Evolutionary conservation across 1,140 invertebrate genomes (phyloP), one percentile per base, ranked within the genome.

Genomic region (Musca domestica): DNA sequence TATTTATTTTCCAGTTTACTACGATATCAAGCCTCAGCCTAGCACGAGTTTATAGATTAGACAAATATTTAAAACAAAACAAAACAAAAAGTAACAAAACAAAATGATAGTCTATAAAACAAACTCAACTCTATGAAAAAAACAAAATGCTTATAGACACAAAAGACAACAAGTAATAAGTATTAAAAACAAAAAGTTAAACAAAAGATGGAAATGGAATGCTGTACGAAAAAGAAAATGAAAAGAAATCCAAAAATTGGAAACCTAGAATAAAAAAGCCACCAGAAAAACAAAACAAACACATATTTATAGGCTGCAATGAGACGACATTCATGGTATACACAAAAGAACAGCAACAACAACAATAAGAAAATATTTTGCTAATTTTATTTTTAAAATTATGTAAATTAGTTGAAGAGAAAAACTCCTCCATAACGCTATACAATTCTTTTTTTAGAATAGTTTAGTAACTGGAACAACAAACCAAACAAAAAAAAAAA

Each of bases 141-240:
- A 61, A 61, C n/a, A 51, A 61, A 34, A 61, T 61, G 56, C 56
- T 61, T 61, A 61, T 61, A 61, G n/a, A 51, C 17, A 41, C 34
- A 41, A 51, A 51, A 51, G 56, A 61, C 30, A 25, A 19, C 10
- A 61, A 41, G 17, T 61, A 14, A 61, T 61, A 61, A 61, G 56
- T 61, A 61, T 41, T 61, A 58, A 61, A n/a, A 41, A 27, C 30
- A 34, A 51, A 12, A 51, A 19, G 5, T 19, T 9, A 20, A 4
- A 25, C 2, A n/a, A 25, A 25, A 25, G 14, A 54, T n/a, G n/a
- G n/a, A n/a, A n/a, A n/a, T n/a, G n/a, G n/a, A n/a, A n/a, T n/a
- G n/a, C n/a, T n/a, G n/a, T n/a, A n/a, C n/a, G n/a, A 10, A 54
- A 61, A n/a, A 61, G 48, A 14, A 27, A 41, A 34, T 61, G 27